Evolutionary conservation across 2,888 invertebrate genomes (phyloP), one percentile per base, ranked within the genome.

Genomic region (Drosophila antonietae): DNA sequence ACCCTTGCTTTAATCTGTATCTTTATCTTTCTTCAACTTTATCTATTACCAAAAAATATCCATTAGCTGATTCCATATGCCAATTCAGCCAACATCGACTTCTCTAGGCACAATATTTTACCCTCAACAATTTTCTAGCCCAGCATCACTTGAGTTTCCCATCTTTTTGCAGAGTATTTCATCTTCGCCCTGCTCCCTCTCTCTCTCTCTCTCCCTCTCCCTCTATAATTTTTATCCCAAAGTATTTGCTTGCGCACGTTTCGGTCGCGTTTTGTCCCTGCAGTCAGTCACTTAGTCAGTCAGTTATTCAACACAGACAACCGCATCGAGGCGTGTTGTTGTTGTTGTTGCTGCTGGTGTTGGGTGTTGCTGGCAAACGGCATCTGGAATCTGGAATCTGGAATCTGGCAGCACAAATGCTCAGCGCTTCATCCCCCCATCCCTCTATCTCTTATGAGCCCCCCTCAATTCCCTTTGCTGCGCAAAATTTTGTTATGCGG

Each of bases 401-500:
- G 41, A 62, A 61, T 57, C 78, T 49, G 73, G 58, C 39, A 57
- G 55, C 53, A 23, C 58, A 66, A 46, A 10, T 35, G 43, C 12
- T 41, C 2, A n/a, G 10, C 44, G 47, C 47, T 9, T 15, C 28
- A 7, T 37, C 53, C 10, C 47, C 46, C 20, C 1, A 31, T 28
- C n/a, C 20, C 44, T 5, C 44, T 18, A 1, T 15, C 15, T 9
- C 33, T 1, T 8, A 8, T 33, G 33, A 41, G 10, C 18, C 41
- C 33, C 7, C 31, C 5, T 33, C 52, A n/a, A 37, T 37, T 37
- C 66, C 59, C 63, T 44, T 47, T 46, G 65, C 70, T 33, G 58
- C 73, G 51, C 18, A 51, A 66, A 68, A 80, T 83, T 82, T 85
- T 89, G 88, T 89, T 86, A 85, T 89, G 89, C 89, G 85, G 81